A percentile compares a stretch with the other conserved stretches of the same genome.
Conservation (phyloP, 2,797 vertebrate species). For the Lindbergichthys nudifrons region DNA sequence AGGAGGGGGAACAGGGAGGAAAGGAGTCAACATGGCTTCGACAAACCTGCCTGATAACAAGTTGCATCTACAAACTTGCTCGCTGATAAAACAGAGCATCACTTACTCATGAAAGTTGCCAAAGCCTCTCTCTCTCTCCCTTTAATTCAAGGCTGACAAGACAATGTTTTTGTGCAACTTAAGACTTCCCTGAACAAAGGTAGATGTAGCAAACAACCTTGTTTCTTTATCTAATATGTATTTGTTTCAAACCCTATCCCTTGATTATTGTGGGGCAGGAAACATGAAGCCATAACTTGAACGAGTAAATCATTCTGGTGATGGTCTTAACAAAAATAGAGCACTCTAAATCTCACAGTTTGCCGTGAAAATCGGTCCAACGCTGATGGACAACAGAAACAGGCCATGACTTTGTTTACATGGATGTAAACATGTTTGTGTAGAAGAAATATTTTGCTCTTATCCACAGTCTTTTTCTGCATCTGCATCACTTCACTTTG, state of each 20-base stretch:
- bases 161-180: slow-evolving; percentile 43
- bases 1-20: slow-evolving; percentile 43
- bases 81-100: slow-evolving; percentile 56
- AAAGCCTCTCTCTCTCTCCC: slow-evolving; percentile 17
- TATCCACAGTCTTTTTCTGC: slow-evolving; percentile 25
- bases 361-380: slow-evolving; percentile 8
- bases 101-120: slow-evolving; percentile 41
- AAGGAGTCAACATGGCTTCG: slow-evolving; percentile 50
- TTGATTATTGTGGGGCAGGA: slow-evolving; percentile 30
- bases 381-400: slow-evolving; percentile 19
- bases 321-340: slow-evolving; percentile 36
- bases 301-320: slow-evolving; percentile 31
- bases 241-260: slow-evolving; percentile 37
- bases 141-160: slow-evolving; percentile 44
- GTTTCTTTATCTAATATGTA: slow-evolving; percentile 57
- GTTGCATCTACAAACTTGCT: slow-evolving; percentile 34
- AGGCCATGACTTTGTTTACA: slow-evolving; percentile 9
- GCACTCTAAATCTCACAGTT: slow-evolving; percentile 24
- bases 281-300: slow-evolving; percentile 19
- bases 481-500: slow-evolving; percentile 39
- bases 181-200: slow-evolving; percentile 29
- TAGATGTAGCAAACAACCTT: slow-evolving; percentile 51
- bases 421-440: slow-evolving; percentile 39
- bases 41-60: slow-evolving; percentile 63
- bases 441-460: slow-evolving; percentile 33